Evolutionary conservation across 2,113 vertebrate species (phyloP), one percentile per base, ranked within the genome.

Genomic region (Chelonoidis abingdonii): DNA sequence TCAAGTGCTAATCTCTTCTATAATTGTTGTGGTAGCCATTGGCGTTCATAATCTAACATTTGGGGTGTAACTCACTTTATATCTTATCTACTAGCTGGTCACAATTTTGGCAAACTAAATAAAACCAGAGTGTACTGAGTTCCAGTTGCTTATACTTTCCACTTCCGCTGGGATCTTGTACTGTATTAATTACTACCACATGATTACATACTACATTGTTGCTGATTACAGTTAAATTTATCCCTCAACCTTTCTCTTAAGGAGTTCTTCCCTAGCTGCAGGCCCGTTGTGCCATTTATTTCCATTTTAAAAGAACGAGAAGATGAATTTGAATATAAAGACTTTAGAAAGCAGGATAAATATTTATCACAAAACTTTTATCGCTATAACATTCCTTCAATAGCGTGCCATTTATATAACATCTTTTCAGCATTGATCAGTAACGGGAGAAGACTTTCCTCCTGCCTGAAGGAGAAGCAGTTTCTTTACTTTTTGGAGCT

Each of bases 131-230:
- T 94, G 95, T 84, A 90, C 92, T 91, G 44, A 95, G 21, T 59
- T 92, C 52, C 76, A 92, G 44, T 83, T 83, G 83, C 38, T 86
- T 86, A 88, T 93, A 59, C 75, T 95, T 91, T 92, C 49, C 84
- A 84, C 93, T 97, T 97, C 83, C 97, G 59, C 87, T 88, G 65
- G 88, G 75, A 96, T 84, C 80, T 88, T 94, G 89, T 95, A 96
- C 97, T 97, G 89, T 95, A 96, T 97, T 97, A 97, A 97, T 97
- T 97, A 92, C 80, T 97, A 97, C 95, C 97, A 97, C 93, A 97
- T 96, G 96, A 97, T 96, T 92, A 93, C 96, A 97, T 95, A 94
- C 91, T 95, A 87, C 95, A 96, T 94, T 97, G 93, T 96, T 97
- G 88, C 93, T 91, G 95, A 97, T 97, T 95, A 97, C 92, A 97